Evolutionary conservation across 2,113 vertebrate species (phyloP), one percentile per base, ranked within the genome.

Genomic region (Aldabrachelys gigantea): DNA sequence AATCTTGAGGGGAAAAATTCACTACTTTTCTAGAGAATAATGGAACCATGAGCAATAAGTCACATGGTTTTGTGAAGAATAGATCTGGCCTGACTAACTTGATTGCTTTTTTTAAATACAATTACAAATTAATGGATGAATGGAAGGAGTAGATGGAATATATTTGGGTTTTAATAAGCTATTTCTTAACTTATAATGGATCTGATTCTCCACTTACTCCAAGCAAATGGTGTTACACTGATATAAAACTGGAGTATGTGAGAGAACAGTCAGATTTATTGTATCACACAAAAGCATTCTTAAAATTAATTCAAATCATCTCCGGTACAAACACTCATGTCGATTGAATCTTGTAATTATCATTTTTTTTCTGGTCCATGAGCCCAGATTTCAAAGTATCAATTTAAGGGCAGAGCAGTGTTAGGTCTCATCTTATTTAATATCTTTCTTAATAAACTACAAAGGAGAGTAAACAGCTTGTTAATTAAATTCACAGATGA

Each of bases 61-160:
- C 13, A 24, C 5, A 80, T 29, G 41, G 8, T 89, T 89, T 97
- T 95, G 85, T 80, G 89, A 93, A 92, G 89, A 92, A 62, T 49
- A 89, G 62, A 53, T 62, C 62, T 89, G 79, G 38, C 29, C 85
- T 95, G 91, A 94, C 56, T 95, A 96, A 93, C 38, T 44, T 82
- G 90, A 90, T 75, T 35, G 10, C 19, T 93, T 90, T 85, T 92
- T 52, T 86, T 10, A 22, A 75, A 75, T 79, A 50, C 62, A 88
- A 95, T 92, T 92, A 87, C 49, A 65, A 93, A 92, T 95, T 94
- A 91, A 79, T 92, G 14, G 79, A 89, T 92, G 75, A 95, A 85
- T 88, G 75, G 88, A 96, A 83, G 56, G 78, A 89, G 56, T 88
- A 80, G 91, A 89, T 80, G 4, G 52, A 91, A 88, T 35, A 83